A percentile compares a stretch with the other conserved stretches of the same genome.
These are phyloP conservation scores for Tragelaphus eurycerus DNA, from an alignment of 2,797 vertebrate genomes.

Conservation along the genomic window DNA sequence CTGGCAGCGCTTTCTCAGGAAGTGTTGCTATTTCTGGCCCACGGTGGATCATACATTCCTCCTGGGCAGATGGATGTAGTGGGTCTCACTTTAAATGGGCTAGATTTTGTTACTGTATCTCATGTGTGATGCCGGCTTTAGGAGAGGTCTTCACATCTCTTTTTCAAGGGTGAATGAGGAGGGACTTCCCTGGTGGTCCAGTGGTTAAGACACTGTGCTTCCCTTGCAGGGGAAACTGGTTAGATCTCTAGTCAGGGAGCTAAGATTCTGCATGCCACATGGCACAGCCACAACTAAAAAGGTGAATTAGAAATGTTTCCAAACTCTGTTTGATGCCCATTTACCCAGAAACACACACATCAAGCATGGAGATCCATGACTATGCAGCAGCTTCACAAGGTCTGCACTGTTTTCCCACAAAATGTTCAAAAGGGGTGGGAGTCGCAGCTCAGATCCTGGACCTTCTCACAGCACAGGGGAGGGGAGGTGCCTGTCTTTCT, in stretches of 20 bases:
- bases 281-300: neutral
- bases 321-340: neutral
- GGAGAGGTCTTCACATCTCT: neutral
- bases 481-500: fast-evolving
- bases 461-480: neutral
- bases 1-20: neutral
- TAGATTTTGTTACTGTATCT: neutral
- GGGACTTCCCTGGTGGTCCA: neutral
- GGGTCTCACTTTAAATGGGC: neutral
- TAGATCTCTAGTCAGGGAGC: neutral
- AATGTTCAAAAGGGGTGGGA: fast-evolving
- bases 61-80: neutral
- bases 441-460: neutral
- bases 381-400: fast-evolving
- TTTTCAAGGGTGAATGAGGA: neutral
- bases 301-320: neutral
- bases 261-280: neutral
- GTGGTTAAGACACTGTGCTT: neutral
- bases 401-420: fast-evolving
- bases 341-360: neutral
- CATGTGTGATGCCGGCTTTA: fast-evolving
- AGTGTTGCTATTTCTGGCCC: neutral
- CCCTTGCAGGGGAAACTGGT: neutral
- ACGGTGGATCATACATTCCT: neutral
- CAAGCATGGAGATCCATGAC: neutral